Percentiles rank a stretch among this genome's conserved stretches.
Evolutionary conservation across 1,140 invertebrate genomes (phyloP).

Genomic region (Hylyphantes graminicola): DNA sequence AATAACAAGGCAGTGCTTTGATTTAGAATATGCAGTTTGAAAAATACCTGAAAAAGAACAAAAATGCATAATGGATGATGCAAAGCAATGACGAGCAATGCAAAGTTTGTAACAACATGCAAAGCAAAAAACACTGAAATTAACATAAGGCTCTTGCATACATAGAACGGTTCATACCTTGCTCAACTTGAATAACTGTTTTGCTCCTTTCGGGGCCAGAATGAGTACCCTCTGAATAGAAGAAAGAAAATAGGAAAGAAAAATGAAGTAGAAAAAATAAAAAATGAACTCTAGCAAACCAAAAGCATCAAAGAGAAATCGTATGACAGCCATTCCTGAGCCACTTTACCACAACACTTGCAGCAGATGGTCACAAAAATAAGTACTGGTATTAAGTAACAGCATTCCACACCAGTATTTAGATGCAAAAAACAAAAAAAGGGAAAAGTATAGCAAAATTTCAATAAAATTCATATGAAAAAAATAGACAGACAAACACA

Average conservation of each 20-base stretch:
- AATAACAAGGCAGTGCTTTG: too few species aligned
- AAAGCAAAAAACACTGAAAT: slow-evolving; percentile 4
- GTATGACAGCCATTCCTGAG: slow-evolving; percentile 14
- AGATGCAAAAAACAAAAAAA: slow-evolving; percentile 35
- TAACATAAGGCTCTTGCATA: slow-evolving; percentile 20
- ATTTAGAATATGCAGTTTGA: too few species aligned
- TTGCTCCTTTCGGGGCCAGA: slow-evolving; percentile 64
- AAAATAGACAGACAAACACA: too few species aligned
- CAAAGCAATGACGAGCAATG: too few species aligned
- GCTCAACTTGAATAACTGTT: slow-evolving; percentile 65
- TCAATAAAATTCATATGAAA: slow-evolving; percentile 1
- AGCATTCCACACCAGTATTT: slow-evolving; percentile 43
- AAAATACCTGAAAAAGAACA: too few species aligned
- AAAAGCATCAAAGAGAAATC: slow-evolving; percentile 39
- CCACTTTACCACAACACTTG: neutral
- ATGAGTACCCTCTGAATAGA: slow-evolving; percentile 59
- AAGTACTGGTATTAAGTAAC: slow-evolving; percentile 7
- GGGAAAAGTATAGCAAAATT: slow-evolving; percentile 18
- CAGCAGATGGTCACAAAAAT: neutral
- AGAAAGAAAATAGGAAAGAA: slow-evolving; percentile 54
- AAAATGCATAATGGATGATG: too few species aligned
- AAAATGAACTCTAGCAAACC: slow-evolving; percentile 45
- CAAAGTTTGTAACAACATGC: neutral
- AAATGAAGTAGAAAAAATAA: slow-evolving; percentile 47
- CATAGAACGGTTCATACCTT: slow-evolving; percentile 62